These are phyloP conservation scores for Apodemia mormo DNA, from an alignment of 2,888 invertebrate species.

Conservation along the genomic window DNA sequence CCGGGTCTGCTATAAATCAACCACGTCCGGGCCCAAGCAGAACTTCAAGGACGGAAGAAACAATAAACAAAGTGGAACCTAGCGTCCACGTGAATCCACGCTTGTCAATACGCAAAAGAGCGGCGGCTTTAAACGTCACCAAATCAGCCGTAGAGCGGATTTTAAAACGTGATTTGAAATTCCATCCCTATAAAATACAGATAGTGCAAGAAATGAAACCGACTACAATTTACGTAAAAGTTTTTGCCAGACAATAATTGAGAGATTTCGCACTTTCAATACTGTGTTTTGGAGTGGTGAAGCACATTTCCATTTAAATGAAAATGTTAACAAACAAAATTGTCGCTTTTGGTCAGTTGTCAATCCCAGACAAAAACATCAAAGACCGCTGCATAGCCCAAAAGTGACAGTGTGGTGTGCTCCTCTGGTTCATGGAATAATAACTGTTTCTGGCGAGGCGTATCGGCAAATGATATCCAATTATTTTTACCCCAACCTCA, in stretches of 20 bases:
- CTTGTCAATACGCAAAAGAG: background rate
- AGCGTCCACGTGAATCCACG: slow-evolving; percentile 24
- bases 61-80: slow-evolving; percentile 35
- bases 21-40: slow-evolving; percentile 33
- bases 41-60: slow-evolving; percentile 35
- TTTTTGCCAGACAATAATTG: no score
- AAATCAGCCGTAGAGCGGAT: slow-evolving; percentile 1
- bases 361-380: background rate
- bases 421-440: background rate
- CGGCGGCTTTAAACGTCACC: background rate
- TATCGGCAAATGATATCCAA: background rate
- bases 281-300: background rate
- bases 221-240: no score
- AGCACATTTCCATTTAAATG: background rate
- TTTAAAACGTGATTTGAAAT: background rate
- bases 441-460: slow-evolving; percentile 1
- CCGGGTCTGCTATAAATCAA: slow-evolving; percentile 34
- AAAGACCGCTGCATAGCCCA: slow-evolving; percentile 1
- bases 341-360: background rate
- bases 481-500: no score
- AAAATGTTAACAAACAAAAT: background rate
- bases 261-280: no score
- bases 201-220: slow-evolving; percentile 29
- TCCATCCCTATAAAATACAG: slow-evolving; percentile 39
- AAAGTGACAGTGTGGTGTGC: background rate